Conservation (phyloP, 2,797 vertebrate genomes). For the Anniella stebbinsi region DNA sequence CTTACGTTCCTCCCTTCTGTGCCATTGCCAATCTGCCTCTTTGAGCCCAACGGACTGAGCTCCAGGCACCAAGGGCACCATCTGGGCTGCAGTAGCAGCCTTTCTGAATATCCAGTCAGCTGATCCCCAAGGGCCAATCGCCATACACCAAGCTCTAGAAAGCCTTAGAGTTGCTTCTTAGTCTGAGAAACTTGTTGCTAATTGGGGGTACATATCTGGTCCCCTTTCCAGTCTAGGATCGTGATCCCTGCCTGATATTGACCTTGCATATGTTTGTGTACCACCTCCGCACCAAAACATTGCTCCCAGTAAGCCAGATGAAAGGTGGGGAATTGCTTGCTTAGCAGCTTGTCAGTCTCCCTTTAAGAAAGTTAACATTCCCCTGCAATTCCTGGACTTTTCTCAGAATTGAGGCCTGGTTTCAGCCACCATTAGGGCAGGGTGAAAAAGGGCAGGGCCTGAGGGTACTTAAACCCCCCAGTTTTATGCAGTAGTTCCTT, state of each 20-base stretch:
- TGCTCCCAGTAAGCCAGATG: neutral
- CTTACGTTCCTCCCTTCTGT: neutral
- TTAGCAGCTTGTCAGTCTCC: too few species aligned
- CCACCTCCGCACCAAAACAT: too few species aligned
- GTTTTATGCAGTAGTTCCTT: neutral
- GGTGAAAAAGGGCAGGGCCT: neutral
- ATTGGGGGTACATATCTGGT: neutral
- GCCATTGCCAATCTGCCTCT: too few species aligned
- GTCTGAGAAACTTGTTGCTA: neutral
- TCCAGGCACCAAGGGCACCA: neutral
- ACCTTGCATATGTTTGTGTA: neutral
- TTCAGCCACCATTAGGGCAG: neutral
- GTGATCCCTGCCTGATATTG: neutral
- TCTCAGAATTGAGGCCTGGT: neutral
- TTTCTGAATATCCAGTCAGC: neutral
- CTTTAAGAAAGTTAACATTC: neutral
- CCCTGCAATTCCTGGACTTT: neutral
- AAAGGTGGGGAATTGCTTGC: neutral
- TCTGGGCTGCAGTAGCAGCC: neutral
- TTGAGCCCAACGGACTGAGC: too few species aligned
- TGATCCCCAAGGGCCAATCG: neutral
- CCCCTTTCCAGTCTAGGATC: neutral
- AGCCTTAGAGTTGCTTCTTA: neutral
- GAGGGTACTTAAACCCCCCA: neutral
- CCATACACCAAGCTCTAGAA: neutral